Evolutionary conservation across 2,797 vertebrate species (phyloP), one percentile per base, ranked within the genome.

Genomic region (Thamnophis elegans): DNA sequence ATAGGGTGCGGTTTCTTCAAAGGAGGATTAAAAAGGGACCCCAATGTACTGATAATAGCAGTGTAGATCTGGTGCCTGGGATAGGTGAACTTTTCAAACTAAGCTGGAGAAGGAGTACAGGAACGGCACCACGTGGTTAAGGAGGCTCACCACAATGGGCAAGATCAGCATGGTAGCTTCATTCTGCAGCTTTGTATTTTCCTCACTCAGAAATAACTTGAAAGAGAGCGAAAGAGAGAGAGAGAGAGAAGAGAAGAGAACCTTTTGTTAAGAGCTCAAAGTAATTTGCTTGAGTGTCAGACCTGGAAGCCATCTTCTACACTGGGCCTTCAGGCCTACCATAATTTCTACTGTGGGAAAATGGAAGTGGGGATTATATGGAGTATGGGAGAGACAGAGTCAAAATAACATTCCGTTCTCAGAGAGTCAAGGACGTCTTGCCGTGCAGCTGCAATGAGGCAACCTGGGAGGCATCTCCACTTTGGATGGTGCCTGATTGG

Each of bases 81-180:
- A 95, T 93, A 97, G 95, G 98, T 98, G 91, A 98, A 99, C 65
- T 59, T 97, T 96, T 99, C 99, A n/a, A 95, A 99, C 96, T 88
- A 97, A 97, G 95, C 98, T 97, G 94, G 99, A 98, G 95, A 98
- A 96, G 0, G 99, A 98, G 96, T 98, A 99, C 94, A 99, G 95
- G 47, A 99, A 98, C 0, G 99, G 99, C 68, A 99, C 90, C 0
- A 97, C 95, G 88, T 99, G 96, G 87, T 99, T 99, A 95, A 99
- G 98, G 51, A 99, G 97, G 85, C 98, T 98, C 58, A 98, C 97
- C 0, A 98, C 91, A 0, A 99, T 95, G 28, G 99, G 99, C 68
- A 99, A 97, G 10, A 99, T 95, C 87, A 99, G 97, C 36, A 98
- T 99, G 0, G 98, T 95, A 7, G 98, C 98, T 82, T 99, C 98